Evolutionary conservation across 2,113 vertebrate genomes (phyloP).

Genomic region (Triplophysa dalaica): DNA sequence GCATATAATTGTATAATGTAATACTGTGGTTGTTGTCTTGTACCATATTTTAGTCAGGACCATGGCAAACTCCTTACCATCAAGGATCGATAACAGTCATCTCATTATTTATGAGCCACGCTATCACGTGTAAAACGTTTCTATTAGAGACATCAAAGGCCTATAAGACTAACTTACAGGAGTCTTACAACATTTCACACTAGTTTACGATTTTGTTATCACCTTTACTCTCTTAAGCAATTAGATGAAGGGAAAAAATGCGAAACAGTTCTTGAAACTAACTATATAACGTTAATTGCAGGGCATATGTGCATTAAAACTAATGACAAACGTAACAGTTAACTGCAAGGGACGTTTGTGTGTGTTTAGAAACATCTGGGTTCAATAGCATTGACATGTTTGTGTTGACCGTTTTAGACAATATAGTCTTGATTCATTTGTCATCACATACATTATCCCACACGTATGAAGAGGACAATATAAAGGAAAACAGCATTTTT

Average conservation of each 20-base stretch:
- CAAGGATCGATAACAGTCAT: constrained; percentile 19
- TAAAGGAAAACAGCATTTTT: not conserved
- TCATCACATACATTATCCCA: not conserved
- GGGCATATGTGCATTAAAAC: no score
- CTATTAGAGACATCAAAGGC: constrained; percentile 4
- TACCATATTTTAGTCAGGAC: constrained; percentile 12
- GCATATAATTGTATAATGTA: not conserved
- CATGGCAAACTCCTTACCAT: constrained; percentile 25
- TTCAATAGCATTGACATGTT: constrained; percentile 7
- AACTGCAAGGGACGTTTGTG: not conserved
- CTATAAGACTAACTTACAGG: not conserved
- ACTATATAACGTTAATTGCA: no score
- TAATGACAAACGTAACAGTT: no score
- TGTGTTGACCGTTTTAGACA: not conserved
- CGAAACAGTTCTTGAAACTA: no score
- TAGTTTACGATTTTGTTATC: not conserved
- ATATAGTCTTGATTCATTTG: not conserved
- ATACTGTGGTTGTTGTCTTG: constrained; percentile 7
- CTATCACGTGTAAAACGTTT: not conserved
- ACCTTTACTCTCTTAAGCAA: not conserved
- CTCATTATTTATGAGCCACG: not conserved
- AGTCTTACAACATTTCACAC: not conserved
- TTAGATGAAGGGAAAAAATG: not conserved
- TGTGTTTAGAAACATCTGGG: constrained; percentile 20
- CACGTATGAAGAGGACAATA: not conserved